phyloP scores from a whole-genome alignment of 2,113 vertebrate species.

The Hippocampus mohnikei region DNA sequence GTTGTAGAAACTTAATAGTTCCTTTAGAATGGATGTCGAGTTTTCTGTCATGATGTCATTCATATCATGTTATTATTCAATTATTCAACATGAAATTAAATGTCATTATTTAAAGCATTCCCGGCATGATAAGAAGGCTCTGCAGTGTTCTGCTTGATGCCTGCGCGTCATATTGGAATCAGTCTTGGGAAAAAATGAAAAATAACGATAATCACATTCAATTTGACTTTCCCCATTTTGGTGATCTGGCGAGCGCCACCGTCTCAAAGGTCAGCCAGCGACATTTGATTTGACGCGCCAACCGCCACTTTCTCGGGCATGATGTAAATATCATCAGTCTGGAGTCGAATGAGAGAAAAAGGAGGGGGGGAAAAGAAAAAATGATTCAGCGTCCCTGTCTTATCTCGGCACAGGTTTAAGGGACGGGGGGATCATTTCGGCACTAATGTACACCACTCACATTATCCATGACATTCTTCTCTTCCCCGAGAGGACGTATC shows the following conservation, averaged over 20 bases:
- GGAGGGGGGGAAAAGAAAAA: too few species aligned
- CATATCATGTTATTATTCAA: neutral
- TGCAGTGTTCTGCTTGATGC: neutral
- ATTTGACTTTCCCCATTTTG: neutral
- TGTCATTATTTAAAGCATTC: neutral
- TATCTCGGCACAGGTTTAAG: neutral
- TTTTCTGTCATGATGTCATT: neutral
- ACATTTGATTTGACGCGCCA: constrained; percentile 8
- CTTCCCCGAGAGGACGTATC: constrained; percentile 55
- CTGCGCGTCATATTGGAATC: neutral
- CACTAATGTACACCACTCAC: constrained; percentile 27
- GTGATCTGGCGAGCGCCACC: neutral
- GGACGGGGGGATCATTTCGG: neutral
- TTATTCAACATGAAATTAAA: neutral
- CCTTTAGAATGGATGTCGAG: neutral
- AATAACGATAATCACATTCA: neutral
- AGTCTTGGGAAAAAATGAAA: too few species aligned
- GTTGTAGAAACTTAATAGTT: neutral
- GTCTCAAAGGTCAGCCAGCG: neutral
- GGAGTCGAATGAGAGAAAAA: neutral
- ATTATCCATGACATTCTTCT: constrained; percentile 38
- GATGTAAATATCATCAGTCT: constrained; percentile 9
- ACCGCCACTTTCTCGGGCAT: neutral
- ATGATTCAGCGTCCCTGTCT: neutral
- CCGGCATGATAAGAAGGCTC: neutral